Evolutionary conservation across 2,888 invertebrate species (phyloP).

Genomic region (Plemyria rubiginata): DNA sequence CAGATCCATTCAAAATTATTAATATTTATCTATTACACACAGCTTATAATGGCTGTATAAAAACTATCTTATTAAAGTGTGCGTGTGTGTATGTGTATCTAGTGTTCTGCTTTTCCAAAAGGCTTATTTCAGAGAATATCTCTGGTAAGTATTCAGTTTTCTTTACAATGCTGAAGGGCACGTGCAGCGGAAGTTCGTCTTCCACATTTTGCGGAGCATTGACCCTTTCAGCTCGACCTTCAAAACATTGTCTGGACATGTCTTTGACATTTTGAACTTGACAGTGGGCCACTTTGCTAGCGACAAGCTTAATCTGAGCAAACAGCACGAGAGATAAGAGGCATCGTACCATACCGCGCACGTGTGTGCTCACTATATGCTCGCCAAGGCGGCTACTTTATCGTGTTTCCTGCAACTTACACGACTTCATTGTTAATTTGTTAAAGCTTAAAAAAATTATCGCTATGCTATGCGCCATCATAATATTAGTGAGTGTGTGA

Average conservation of each 20-base stretch:
- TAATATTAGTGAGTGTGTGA: too few relatives aligned
- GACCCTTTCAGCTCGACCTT: constrained; percentile 48
- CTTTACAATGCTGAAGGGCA: too few relatives aligned
- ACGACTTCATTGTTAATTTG: constrained; percentile 22
- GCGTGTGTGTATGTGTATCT: too few relatives aligned
- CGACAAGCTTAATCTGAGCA: constrained; percentile 61
- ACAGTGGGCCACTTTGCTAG: constrained; percentile 64
- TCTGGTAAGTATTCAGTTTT: too few relatives aligned
- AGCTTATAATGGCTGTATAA: too few relatives aligned
- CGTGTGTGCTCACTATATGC: constrained; percentile 53
- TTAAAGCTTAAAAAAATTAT: constrained; percentile 8
- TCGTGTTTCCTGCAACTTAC: constrained; percentile 35
- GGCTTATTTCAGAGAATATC: too few relatives aligned
- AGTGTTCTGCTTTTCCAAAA: too few relatives aligned
- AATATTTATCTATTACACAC: too few relatives aligned
- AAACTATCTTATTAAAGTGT: too few relatives aligned
- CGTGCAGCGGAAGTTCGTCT: too few relatives aligned
- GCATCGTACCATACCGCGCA: constrained; percentile 49
- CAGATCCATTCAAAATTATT: too few relatives aligned
- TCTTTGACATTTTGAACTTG: constrained; percentile 81
- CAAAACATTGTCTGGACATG: constrained; percentile 45
- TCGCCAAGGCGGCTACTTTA: constrained; percentile 24
- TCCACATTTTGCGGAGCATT: constrained; percentile 29
- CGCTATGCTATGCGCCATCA: too few relatives aligned
- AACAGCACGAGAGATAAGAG: constrained; percentile 65